These are phyloP conservation scores for Delphinus delphis DNA, from an alignment of 2,113 vertebrate genomes.

Conservation along the genomic window DNA sequence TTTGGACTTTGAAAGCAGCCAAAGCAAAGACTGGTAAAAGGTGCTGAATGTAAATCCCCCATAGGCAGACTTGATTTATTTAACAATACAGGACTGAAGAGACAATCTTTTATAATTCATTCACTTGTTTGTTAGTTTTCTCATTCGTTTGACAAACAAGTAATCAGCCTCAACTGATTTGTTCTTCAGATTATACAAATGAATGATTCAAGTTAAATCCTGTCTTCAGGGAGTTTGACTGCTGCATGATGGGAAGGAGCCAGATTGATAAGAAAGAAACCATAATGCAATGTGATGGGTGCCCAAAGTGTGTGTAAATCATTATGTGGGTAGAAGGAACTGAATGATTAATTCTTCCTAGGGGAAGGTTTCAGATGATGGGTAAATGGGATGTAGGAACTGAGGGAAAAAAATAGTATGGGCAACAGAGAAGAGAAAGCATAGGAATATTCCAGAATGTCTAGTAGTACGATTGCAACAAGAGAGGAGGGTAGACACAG, in stretches of 20 bases:
- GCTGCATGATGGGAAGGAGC: neutral
- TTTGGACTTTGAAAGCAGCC: conserved; percentile 8
- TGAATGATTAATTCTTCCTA: neutral
- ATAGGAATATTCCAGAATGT: neutral
- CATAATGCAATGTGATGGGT: neutral
- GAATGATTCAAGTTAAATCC: neutral
- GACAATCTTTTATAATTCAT: neutral
- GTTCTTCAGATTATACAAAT: neutral
- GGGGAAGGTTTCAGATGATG: neutral
- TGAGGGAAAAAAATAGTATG: neutral
- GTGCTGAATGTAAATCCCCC: neutral
- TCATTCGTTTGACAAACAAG: neutral
- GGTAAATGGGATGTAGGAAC: neutral
- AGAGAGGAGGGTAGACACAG: neutral
- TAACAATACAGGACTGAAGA: neutral
- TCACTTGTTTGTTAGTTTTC: neutral
- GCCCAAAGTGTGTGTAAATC: neutral
- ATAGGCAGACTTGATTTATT: neutral
- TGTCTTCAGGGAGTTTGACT: neutral
- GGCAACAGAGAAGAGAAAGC: neutral
- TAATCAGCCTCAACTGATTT: neutral
- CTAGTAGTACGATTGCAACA: neutral
- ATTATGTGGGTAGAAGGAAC: neutral
- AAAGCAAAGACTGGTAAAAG: neutral
- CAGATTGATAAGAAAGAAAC: neutral